phyloP scores from a whole-genome alignment of 2,113 vertebrate genomes.

The Oncorhynchus clarkii region DNA sequence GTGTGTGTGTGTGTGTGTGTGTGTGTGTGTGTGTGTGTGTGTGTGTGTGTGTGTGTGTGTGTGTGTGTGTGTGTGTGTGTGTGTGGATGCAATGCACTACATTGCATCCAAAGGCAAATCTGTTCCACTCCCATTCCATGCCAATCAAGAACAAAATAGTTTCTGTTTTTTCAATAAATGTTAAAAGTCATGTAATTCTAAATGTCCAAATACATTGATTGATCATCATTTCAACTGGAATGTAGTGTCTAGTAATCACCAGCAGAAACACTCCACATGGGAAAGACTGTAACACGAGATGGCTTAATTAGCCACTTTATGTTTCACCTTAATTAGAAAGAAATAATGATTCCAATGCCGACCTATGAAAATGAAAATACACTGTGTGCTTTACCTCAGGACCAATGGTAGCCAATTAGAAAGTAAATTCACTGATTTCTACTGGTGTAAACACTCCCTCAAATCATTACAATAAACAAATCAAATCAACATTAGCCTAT shows the following conservation, averaged over 20 bases:
- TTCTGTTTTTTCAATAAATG: too few species aligned
- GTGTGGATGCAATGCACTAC: too few species aligned
- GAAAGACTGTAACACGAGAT: background rate
- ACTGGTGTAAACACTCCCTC: slow-evolving; percentile 76
- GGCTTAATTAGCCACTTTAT: background rate
- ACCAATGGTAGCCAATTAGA: slow-evolving; percentile 74
- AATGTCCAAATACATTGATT: background rate
- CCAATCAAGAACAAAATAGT: too few species aligned
- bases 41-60: too few species aligned
- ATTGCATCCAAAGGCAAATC: too few species aligned
- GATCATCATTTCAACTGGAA: background rate
- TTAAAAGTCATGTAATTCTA: too few species aligned
- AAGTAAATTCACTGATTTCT: slow-evolving; percentile 53
- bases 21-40: too few species aligned
- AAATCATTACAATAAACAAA: slow-evolving; percentile 84
- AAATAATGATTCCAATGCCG: slow-evolving; percentile 8
- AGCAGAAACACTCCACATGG: background rate
- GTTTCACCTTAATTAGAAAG: slow-evolving; percentile 1
- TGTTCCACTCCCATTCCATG: too few species aligned
- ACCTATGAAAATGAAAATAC: slow-evolving; percentile 4
- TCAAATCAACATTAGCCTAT: slow-evolving; percentile 80
- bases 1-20: too few species aligned
- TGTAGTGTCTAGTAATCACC: background rate
- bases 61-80: too few species aligned
- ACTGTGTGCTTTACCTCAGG: slow-evolving; percentile 36